A percentile compares a stretch with the other conserved stretches of the same genome.
Conservation (phyloP, 2,888 invertebrate genomes). For the Drosophila seclusa region DNA sequence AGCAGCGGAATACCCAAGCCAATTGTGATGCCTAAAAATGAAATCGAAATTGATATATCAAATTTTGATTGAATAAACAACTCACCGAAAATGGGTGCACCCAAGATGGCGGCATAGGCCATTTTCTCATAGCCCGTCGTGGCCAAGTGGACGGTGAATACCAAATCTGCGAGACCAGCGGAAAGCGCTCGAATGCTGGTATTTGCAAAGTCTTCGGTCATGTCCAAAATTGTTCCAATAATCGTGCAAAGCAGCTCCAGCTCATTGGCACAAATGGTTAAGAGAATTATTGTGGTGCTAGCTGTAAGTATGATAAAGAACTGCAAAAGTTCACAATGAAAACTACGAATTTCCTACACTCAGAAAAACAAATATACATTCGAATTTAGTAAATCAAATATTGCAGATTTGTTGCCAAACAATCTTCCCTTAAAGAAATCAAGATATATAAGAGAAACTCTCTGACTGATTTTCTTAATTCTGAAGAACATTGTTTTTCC, state of each 20-base stretch:
- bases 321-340: constrained; percentile 13
- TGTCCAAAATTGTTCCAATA: constrained; percentile 35
- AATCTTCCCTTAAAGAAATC: no score
- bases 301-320: constrained; percentile 31
- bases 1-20: constrained; percentile 32
- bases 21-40: constrained; percentile 36
- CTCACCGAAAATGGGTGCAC: constrained; percentile 50
- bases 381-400: no score
- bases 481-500: no score
- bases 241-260: constrained; percentile 45
- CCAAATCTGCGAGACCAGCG: constrained; percentile 38
- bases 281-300: constrained; percentile 28
- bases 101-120: constrained; percentile 54
- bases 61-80: not conserved
- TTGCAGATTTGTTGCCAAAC: no score
- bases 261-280: constrained; percentile 37
- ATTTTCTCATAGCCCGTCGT: constrained; percentile 52
- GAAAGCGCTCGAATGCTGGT: constrained; percentile 33
- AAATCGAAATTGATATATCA: not conserved
- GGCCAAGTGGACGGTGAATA: constrained; percentile 41
- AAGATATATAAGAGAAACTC: no score
- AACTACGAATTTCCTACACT: no score
- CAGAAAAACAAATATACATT: no score
- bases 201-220: constrained; percentile 44
- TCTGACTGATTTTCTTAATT: no score